Base-by-base conservation (phyloP, 2,888 invertebrate species). In the Microdon myrmicae region DNA sequence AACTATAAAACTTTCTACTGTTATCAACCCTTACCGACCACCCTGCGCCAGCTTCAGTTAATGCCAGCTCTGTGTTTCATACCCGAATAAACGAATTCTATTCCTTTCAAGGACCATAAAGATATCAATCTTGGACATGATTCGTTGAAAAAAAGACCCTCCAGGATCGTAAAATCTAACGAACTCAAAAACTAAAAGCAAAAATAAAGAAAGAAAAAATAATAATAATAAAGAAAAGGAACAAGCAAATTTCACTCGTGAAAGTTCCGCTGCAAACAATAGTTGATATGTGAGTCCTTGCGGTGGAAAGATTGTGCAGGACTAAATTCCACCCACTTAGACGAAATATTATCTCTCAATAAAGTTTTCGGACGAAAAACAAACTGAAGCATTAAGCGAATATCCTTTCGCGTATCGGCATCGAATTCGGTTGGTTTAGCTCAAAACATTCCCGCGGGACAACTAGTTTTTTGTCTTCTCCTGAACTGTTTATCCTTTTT, bases 61-160 rank as follows among this genome's bases (percentile, higher is more conserved):
- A n/a, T n/a, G 37, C 19, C 31, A 14, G 7, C 39, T 39, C 32
- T 58, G 49, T 61, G 56, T 31, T 49, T 35, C 51, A 51, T 32
- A 56, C 51, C 61, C 58, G 58, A 45, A 35, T 35, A 45, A n/a
- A 37, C 45, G 32, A 49, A 56, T 37, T 56, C 61, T 58, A 58
- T 58, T 58, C 58, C 51, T 64, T 56, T 64, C 58, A 64, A 64
- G 64, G 64, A 64, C 58, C 64, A 53, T 64, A 58, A 64, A 64
- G 64, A 64, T 64, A 64, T 64, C 64, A 64, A 64, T 58, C 64
- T 64, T 23, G 51, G 51, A 51, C 58, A 64, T 64, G 64, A 64
- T 58, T 58, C 23, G n/a, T n/a, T 16, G 16, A 58, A 64, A 64
- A n/a, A n/a, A n/a, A n/a, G n/a, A n/a, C n/a, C n/a, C n/a, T n/a